Base-by-base conservation (phyloP, 2,113 vertebrate species). In the Gobiocypris rarus region DNA sequence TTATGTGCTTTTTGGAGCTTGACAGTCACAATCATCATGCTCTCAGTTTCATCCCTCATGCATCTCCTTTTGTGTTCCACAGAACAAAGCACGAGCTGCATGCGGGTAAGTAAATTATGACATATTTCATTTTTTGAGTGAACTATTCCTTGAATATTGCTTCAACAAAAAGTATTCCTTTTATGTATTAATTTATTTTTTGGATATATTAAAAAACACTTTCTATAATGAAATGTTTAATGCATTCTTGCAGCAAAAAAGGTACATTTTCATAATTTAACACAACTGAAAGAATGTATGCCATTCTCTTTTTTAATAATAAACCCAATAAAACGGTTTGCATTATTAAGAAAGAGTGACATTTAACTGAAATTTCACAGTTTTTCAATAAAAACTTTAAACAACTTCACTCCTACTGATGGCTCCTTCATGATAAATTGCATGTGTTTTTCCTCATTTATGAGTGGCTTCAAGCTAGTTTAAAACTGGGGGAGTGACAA, bases 1-100 rank as follows among this genome's bases (percentile, higher is more conserved):
- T 75, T 28, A 75, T 75, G 73, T 75, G 73, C 48, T 75, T 75
- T 50, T 75, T 75, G 45, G 73, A 52, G 45, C 73, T 75, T 75
- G 73, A 75, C 45, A 31, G 73, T 52, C 45, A 48, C 48, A 52
- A 31, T 75, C 70, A 73, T 48, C 70, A 73, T 73, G 41, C 70
- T 70, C 38, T 38, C n/a, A n/a, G n/a, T n/a, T n/a, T n/a, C 69
- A 45, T 26, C 41, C 41, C 45, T 52, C 71, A 31, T 75, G 45
- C 24, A 52, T 48, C 41, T 71, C 22, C 15, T 75, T 75, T 75
- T 52, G 45, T 52, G 14, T 19, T 75, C 24, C 15, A 19, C 45
- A 75, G 26, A 52, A 75, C n/a, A 75, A 50, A 52, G 71, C 28
- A 45, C 13, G 13, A 52, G 52, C 45, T 52, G 31, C 48, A 75